Base-by-base conservation (phyloP, 2,113 vertebrate genomes). In the Eleginops maclovinus region DNA sequence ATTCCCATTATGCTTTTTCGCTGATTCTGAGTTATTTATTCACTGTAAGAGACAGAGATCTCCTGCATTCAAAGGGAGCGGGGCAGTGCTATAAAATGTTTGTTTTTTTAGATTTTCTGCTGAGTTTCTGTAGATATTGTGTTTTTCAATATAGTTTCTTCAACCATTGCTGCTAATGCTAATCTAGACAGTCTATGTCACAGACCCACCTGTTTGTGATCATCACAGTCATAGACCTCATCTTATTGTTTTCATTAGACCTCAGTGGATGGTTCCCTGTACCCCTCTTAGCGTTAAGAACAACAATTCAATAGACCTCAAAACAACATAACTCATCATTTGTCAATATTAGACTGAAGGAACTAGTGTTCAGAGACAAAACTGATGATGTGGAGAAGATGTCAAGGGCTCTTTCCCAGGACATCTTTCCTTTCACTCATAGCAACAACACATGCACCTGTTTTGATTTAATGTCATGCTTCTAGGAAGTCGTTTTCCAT, bases 351-450 rank as follows among this genome's bases (percentile, higher is more conserved):
- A 56, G 49, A 74, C 40, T 26, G 47, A 50, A 16, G 17, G 17
- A 77, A 58, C 50, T 31, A 69, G 64, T 36, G 22, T 63, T 75
- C 44, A 70, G 22, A 69, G 47, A 28, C 47, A 14, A 46, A 51
- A 28, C 44, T 62, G 63, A 61, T 51, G 81, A 64, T 64, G 44
- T 53, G 36, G 24, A 65, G 50, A 63, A 2, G 0, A 16, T 40
- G 31, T 31, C 58, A 51, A 36, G 43, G 70, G 17, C 43, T 72
- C n/a, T 4, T 40, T 8, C 60, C 31, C 49, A 49, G 50, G 71
- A 68, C 43, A 16, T 16, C 17, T 17, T 46, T 55, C 17, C 22
- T 46, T 54, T 21, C 49, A 11, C 7, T 47, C n/a, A 4, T 2
- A 36, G 10, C 9, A 53, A 60, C 36, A 28, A 7, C 26, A 11